phyloP scores from a whole-genome alignment of 2,113 vertebrate genomes.

The Myrmecobius fasciatus region DNA sequence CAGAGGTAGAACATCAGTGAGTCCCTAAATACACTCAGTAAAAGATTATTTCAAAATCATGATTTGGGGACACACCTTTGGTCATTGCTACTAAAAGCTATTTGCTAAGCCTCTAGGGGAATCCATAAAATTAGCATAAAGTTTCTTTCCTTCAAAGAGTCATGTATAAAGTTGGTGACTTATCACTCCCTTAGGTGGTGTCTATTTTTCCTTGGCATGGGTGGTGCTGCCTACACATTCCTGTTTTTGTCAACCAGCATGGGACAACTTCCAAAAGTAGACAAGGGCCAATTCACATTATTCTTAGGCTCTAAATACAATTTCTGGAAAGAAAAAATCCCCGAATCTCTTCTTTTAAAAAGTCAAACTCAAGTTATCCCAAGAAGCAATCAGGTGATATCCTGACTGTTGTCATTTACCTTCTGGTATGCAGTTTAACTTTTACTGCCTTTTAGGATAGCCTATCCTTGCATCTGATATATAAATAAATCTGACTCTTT shows the following conservation, averaged over 20 bases:
- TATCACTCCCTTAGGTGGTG: neutral
- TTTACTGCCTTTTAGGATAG: neutral
- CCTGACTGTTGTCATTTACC: neutral
- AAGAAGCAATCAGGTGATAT: neutral
- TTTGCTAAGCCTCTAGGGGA: neutral
- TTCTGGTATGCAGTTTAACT: neutral
- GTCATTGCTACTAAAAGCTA: neutral
- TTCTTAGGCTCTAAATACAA: neutral
- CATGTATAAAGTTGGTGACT: neutral
- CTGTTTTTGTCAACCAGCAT: slow-evolving; percentile 18
- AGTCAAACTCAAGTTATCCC: neutral
- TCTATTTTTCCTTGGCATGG: neutral
- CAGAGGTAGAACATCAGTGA: neutral
- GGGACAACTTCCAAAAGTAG: neutral
- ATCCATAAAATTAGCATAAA: neutral
- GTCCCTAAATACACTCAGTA: neutral
- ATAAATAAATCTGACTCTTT: neutral
- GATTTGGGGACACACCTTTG: neutral
- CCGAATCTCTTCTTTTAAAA: neutral
- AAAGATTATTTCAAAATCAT: neutral
- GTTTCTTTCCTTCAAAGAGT: neutral
- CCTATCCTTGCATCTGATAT: neutral
- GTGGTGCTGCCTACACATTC: neutral
- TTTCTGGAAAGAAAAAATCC: neutral
- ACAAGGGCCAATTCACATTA: neutral